Conservation (phyloP, 2,888 invertebrate genomes). For the Myathropa florea region DNA sequence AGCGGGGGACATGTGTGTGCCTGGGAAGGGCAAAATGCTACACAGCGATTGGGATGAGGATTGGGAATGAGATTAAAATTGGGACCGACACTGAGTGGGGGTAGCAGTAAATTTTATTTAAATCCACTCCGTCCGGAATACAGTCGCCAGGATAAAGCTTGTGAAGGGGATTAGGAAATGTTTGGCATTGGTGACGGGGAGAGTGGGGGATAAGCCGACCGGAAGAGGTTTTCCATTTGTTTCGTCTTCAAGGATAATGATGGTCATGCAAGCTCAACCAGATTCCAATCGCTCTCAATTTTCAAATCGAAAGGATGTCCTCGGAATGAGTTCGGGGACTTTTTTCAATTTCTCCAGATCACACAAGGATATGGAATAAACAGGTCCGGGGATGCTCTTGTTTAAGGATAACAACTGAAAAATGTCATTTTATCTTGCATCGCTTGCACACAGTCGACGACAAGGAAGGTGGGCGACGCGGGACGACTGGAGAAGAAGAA, state of each 20-base stretch:
- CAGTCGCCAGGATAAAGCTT: neutral
- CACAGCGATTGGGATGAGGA: neutral
- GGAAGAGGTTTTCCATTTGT: neutral
- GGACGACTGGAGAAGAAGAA: neutral
- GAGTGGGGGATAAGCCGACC: neutral
- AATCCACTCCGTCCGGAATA: neutral
- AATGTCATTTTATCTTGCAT: slow-evolving; percentile 46
- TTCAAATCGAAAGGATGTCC: neutral
- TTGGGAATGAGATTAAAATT: slow-evolving; percentile 2
- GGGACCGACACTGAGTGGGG: neutral
- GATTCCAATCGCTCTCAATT: neutral
- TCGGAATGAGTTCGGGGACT: neutral
- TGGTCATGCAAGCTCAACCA: neutral
- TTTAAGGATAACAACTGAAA: slow-evolving; percentile 55
- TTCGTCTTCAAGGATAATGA: neutral
- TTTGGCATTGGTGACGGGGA: neutral
- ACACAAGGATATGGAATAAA: slow-evolving; percentile 15
- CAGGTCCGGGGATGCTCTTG: slow-evolving; percentile 13
- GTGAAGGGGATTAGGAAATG: neutral
- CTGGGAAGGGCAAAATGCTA: neutral
- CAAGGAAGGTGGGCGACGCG: neutral
- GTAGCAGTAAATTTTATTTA: slow-evolving; percentile 12
- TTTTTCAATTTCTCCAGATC: slow-evolving; percentile 28
- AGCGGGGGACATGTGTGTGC: slow-evolving; percentile 1
- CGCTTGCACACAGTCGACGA: slow-evolving; percentile 7